Evolutionary conservation across 1,140 invertebrate species (phyloP), one percentile per base, ranked within the genome.

Genomic region (Drosophila ogumai): DNA sequence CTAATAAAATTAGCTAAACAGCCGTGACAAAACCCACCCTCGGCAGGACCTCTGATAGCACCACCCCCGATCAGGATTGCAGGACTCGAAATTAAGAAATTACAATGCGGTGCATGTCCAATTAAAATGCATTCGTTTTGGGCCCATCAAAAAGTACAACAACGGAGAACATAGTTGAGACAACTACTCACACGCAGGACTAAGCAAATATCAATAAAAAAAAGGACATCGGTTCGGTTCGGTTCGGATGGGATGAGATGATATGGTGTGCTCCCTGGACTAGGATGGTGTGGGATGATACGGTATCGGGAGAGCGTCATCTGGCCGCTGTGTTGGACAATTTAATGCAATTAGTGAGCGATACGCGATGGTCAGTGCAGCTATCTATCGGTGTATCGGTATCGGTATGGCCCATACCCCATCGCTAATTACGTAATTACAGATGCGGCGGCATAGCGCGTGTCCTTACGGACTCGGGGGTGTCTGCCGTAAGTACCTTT

Each of bases 281-380:
- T n/a, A 15, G 40, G 34, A 31, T 17, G 40, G 55, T 22, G 40
- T 46, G 60, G 67, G 66, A 73, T 50, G 43, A 41, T 44, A 50
- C 19, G 67, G 13, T 55, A 38, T 55, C 52, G 52, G 13, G 7
- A 38, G 0, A 71, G 64, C 77, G 84, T 82, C 85, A 84, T 75
- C 85, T 84, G 84, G 66, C 72, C 67, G 32, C 17, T 36, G 44
- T 80, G 80, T 74, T 75, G 72, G 75, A 78, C 84, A 88, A 88
- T 88, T 88, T 88, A 88, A 88, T 88, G 85, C 85, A 88, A 88
- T 88, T 88, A 88, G 84, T 88, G 77, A 44, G 84, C 61, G 79
- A 87, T 87, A 87, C 67, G 78, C 57, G 57, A 63, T 58, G 71
- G 69, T 65, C 50, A 66, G 52, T 54, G 68, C 34, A 28, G 64